Percentiles rank a stretch among this genome's conserved stretches.
Evolutionary conservation across 2,113 vertebrate genomes (phyloP).

Genomic region (Chloropsis cyanopogon): DNA sequence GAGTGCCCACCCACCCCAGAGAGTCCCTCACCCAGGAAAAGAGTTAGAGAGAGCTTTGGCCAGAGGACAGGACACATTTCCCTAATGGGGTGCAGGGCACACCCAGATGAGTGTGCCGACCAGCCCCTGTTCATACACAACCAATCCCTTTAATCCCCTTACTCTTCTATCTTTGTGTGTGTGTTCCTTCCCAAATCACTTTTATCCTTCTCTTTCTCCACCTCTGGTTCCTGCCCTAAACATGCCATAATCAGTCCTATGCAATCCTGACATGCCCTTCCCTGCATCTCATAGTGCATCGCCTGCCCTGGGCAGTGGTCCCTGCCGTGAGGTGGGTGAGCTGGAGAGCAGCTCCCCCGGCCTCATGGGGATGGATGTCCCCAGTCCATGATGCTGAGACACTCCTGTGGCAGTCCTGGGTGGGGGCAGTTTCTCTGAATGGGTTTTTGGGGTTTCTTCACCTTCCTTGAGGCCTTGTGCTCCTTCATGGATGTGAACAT

Average conservation of each 20-base stretch:
- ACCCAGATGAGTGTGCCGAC: background rate
- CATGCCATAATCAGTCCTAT: background rate
- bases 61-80: background rate
- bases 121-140: background rate
- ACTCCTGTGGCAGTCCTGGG: background rate
- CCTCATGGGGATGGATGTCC: too few species aligned
- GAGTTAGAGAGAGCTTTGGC: background rate
- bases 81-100: rapidly evolving
- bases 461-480: background rate
- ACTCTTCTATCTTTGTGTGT: background rate
- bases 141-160: background rate
- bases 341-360: background rate
- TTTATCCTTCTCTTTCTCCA: background rate
- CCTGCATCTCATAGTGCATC: background rate
- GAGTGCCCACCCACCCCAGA: background rate
- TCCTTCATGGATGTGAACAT: background rate
- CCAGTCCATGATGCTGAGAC: background rate
- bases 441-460: background rate
- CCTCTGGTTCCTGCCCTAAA: background rate
- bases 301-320: rapidly evolving
- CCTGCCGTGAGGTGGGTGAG: background rate
- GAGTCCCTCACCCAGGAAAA: background rate
- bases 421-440: background rate
- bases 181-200: background rate
- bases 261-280: background rate